These are phyloP conservation scores for Gymnocephalus cernua DNA, from an alignment of 2,113 vertebrate genomes.

Conservation along the genomic window DNA sequence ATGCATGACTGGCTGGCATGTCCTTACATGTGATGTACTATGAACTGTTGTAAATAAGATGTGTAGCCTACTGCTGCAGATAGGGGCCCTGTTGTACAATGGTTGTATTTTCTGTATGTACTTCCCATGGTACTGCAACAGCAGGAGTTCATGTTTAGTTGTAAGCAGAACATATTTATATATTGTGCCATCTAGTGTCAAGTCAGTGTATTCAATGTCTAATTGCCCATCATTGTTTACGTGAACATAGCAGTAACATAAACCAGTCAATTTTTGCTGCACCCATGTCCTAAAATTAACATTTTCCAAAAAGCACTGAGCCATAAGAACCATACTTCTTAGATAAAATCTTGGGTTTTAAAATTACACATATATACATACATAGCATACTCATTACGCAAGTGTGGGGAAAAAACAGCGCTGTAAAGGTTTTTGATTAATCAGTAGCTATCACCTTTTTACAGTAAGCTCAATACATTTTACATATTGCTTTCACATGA, in stretches of 20 bases:
- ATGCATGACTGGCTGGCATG: not conserved
- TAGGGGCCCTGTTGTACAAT: not conserved
- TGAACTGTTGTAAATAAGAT: not conserved
- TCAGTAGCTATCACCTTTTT: not conserved
- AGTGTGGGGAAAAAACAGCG: not conserved
- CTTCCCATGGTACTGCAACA: not conserved
- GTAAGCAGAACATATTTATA: not conserved
- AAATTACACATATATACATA: not conserved
- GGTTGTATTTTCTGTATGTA: no score
- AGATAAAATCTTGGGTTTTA: not conserved
- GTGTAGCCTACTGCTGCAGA: not conserved
- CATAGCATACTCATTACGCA: not conserved
- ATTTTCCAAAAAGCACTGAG: not conserved
- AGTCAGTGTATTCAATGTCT: not conserved
- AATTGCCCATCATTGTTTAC: not conserved
- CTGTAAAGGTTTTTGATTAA: not conserved
- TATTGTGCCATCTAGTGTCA: slow-evolving; percentile 60
- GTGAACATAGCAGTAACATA: not conserved
- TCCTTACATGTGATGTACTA: not conserved
- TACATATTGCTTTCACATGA: not conserved
- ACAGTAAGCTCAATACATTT: not conserved
- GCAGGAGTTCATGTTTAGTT: not conserved
- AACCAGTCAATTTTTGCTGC: not conserved
- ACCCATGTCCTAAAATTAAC: not conserved
- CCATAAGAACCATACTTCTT: not conserved